Base-by-base conservation (phyloP, 2,113 vertebrate species). In the Nymphicus hollandicus region DNA sequence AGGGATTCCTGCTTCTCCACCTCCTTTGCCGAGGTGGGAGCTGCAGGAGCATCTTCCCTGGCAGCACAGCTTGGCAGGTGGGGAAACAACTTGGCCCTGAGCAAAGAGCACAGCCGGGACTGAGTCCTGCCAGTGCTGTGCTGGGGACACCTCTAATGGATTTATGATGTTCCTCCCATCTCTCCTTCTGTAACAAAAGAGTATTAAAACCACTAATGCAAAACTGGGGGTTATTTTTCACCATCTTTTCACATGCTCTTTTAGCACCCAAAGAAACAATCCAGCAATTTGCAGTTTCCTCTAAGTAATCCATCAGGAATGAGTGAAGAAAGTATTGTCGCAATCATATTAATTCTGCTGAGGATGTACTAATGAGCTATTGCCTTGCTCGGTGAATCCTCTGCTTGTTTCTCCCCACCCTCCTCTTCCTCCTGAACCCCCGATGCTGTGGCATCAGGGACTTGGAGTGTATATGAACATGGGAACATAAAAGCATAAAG, bases 91-190 rank as follows among this genome's bases (percentile, higher is more conserved):
- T 35, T 43, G 63, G 23, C 5, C 28, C 41, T 1, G 19, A 86
- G 76, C 71, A 17, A 24, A 73, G 46, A 52, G 55, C 37, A 15
- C 70, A 20, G 37, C 2, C 41, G 37, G 55, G 18, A 63, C 6
- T 0, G 1, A 41, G 19, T 49, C 46, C 64, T 24, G 19, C 11
- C 9, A 0, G 37, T 15, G 77, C 61, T 2, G 2, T 49, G 22
- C 46, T 14, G 2, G 33, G 53, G 33, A 28, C 44, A 47, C 6
- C 55, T 10, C 49, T 33, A 4, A 1, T 24, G 46, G 50, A 22
- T 65, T 92, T 33, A 19, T 47, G 7, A 6, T 25, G 1, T 52
- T 77, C 39, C 16, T 85, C 72, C 74, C 49, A 27, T 44, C 17
- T 0, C 35, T 87, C 46, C 25, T 68, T 7, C 35, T 37, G 19